Base-by-base conservation (phyloP, 2,888 invertebrate species). In the Lasioglossum vierecki region DNA sequence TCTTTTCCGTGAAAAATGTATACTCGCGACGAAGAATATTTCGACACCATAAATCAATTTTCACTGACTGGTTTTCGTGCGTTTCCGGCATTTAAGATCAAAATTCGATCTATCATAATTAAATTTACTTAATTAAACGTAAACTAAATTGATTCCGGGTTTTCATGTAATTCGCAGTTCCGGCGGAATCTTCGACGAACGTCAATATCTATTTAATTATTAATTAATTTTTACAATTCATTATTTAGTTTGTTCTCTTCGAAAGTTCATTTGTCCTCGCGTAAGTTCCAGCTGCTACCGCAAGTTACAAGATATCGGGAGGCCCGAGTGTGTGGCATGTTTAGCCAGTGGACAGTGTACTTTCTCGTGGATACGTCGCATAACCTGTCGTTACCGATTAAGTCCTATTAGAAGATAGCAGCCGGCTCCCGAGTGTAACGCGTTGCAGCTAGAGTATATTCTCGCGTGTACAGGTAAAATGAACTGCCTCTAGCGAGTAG, bases 331-430 rank as follows among this genome's bases (percentile, higher is more conserved):
- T 30, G 63, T 2, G 18, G 8, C 30, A 30, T 26, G 63, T 63
- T 63, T 63, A 63, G 30, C 18, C 63, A 63, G 18, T 18, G 15
- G 30, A 30, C 63, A 63, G 66, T 68, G 66, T 35, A 39, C 68
- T 39, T 35, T 22, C 35, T 9, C 22, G 68, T 39, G 39, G 68
- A 68, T 9, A 68, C 39, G 39, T 22, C 35, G 68, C 39, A 68
- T 39, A 68, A 68, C 30, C 63, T 63, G 63, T 30, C 63, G 63
- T 63, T 63, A 63, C 30, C 63, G 30, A 63, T 63, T 63, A 57
- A 75, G 30, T 63, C 63, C 63, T 63, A 63, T 63, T 63, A 63
- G 30, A 63, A 63, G 15, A 30, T 30, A 30, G 15, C 30, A 30
- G 63, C 15, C 30, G 30, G 30, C 30, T 30, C 63, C 63, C 30